Base-by-base conservation (phyloP, 2,113 vertebrate genomes). In the Uria aalge region DNA sequence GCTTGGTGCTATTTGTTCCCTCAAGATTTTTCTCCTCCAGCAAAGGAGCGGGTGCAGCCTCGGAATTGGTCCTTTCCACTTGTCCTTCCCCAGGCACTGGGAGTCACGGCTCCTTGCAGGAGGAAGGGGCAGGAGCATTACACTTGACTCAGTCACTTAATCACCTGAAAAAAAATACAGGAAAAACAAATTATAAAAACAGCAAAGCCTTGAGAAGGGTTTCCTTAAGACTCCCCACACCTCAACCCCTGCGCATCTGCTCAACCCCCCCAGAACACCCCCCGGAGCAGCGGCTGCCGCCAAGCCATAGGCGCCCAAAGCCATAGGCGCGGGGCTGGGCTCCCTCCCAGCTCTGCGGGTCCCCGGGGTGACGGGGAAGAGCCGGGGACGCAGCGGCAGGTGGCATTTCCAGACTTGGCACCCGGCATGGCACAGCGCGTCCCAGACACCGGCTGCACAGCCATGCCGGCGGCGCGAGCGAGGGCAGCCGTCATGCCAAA, bases 311-410 rank as follows among this genome's bases (percentile, higher is more conserved):
- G 47, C 21, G 9, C 40, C 40, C 21, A 21, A 48, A 22, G 47
- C 47, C 5, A 9, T 21, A 60, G n/a, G 45, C 17, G 5, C 27
- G 12, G 53, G 50, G 52, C 18, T 32, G 55, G 38, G 41, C n/a
- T 32, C 63, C 22, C 4, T 48, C 50, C 52, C 13, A 6, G 9
- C 27, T 21, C 52, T 5, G 10, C 5, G 18, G 30, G 30, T 34
- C 10, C 43, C 43, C 43, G n/a, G 9, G 47, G 56, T 2, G 36
- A 29, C 1, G 12, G 30, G 30, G 36, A 15, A 23, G 3, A 16
- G 48, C 14, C 38, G 1, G 23, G 13, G 2, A 30, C 0, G n/a
- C 57, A 20, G 36, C 16, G 3, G 12, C 47, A 29, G 55, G 1
- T 5, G 23, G 23, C 3, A 20, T 18, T 22, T n/a, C 23, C 56